Evolutionary conservation across 64 coral and sea anemone species (phyloP).

Genomic region (Montipora foliosa): DNA sequence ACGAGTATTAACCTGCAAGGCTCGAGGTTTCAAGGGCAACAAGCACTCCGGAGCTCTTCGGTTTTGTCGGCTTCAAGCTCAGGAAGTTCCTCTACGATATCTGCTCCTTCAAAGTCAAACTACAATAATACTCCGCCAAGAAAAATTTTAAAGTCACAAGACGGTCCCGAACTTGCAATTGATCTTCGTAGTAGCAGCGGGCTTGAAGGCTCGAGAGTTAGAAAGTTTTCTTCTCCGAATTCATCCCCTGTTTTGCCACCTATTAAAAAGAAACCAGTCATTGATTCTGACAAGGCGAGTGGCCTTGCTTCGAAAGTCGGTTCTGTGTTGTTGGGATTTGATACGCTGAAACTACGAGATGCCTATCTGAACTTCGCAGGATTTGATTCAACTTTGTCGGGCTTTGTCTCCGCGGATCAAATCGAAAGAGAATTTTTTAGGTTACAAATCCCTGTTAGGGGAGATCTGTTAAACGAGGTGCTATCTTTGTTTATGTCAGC

Average conservation of each 20-base stretch:
- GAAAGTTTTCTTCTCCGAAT: slow-evolving; percentile 3
- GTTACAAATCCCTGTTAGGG: slow-evolving; percentile 68
- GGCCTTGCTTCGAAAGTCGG: background rate
- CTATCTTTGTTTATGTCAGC: slow-evolving; percentile 82
- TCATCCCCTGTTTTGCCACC: slow-evolving; percentile 69
- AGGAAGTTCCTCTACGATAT: background rate
- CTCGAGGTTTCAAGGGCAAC: slow-evolving; percentile 3
- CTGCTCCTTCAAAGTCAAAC: slow-evolving; percentile 62
- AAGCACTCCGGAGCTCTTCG: background rate
- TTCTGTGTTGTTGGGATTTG: slow-evolving; percentile 33
- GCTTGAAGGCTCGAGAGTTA: background rate
- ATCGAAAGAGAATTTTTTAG: slow-evolving; percentile 67
- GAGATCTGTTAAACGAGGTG: slow-evolving; percentile 37
- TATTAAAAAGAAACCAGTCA: slow-evolving; percentile 26
- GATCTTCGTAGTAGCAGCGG: background rate
- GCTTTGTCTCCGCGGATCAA: slow-evolving; percentile 82
- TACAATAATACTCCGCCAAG: slow-evolving; percentile 71
- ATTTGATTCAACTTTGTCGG: slow-evolving; percentile 86
- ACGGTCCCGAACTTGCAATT: slow-evolving; percentile 11
- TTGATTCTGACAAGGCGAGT: background rate
- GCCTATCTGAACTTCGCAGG: slow-evolving; percentile 77
- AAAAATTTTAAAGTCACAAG: slow-evolving; percentile 71
- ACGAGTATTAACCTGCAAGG: background rate
- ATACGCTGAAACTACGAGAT: slow-evolving; percentile 71
- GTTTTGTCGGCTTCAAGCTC: slow-evolving; percentile 28